phyloP scores from a whole-genome alignment of 2,797 vertebrate species.

The Anomalospiza imberbis region DNA sequence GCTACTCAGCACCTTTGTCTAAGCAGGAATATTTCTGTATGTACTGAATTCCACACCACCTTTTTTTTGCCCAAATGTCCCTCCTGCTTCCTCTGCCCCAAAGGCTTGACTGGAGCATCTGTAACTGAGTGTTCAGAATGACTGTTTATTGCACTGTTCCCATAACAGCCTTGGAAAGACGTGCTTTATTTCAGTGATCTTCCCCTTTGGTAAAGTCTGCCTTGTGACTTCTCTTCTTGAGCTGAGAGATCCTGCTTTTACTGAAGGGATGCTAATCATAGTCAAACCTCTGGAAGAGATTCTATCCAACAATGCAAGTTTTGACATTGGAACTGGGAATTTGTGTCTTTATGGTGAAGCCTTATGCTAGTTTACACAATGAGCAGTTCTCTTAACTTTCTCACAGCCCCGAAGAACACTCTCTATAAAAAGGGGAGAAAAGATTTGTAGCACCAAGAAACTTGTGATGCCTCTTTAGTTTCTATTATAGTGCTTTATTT shows the following conservation, averaged over 20 bases:
- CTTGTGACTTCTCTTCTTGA: constrained; percentile 42
- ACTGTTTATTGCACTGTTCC: constrained; percentile 76
- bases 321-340: background rate
- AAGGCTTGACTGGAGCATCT: constrained; percentile 48
- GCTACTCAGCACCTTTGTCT: background rate
- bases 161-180: constrained; percentile 64
- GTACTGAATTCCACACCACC: background rate
- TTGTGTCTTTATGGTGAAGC: background rate
- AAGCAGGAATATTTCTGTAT: constrained; percentile 8
- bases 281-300: background rate
- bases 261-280: constrained; percentile 30
- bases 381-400: background rate
- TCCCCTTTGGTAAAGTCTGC: constrained; percentile 70
- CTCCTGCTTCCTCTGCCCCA: background rate
- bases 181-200: constrained; percentile 42
- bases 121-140: constrained; percentile 19
- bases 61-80: background rate
- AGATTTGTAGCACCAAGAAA: constrained; percentile 36
- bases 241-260: constrained; percentile 32
- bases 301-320: background rate
- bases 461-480: constrained; percentile 14
- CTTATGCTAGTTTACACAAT: background rate
- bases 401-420: background rate
- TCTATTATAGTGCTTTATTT: background rate
- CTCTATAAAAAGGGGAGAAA: background rate